Conservation (phyloP, 2,797 vertebrate species). For the Gallinago stenura region DNA sequence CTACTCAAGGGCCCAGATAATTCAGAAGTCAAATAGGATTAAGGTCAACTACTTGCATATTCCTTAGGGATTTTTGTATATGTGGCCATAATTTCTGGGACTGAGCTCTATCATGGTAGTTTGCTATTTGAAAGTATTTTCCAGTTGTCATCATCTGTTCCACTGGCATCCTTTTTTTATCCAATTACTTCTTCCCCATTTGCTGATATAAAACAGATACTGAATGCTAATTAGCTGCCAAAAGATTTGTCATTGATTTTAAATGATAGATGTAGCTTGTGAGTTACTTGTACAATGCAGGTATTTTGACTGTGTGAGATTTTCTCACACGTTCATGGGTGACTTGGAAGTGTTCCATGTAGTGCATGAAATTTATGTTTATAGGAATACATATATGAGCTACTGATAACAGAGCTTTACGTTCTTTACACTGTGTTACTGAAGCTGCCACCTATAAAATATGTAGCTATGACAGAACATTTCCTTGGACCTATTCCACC, state of each 20-base stretch:
- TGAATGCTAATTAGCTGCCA: background rate
- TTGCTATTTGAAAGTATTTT: background rate
- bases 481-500: background rate
- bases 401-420: background rate
- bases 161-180: background rate
- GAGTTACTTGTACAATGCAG: background rate
- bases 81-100: background rate
- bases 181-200: background rate
- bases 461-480: background rate
- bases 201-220: background rate
- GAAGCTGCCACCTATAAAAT: background rate
- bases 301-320: background rate
- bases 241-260: background rate
- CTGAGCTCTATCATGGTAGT: fast-evolving
- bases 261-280: background rate
- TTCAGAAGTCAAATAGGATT: background rate
- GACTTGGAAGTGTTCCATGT: background rate
- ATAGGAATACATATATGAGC: background rate
- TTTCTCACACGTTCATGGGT: background rate
- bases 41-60: background rate
- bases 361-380: background rate
- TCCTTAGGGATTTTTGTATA: background rate
- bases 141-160: background rate
- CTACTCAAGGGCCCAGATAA: background rate
- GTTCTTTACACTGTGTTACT: background rate